A percentile compares a stretch with the other conserved stretches of the same genome.
phyloP scores from a whole-genome alignment of 1,140 invertebrate genomes.

The Drosophila fuyamai region DNA sequence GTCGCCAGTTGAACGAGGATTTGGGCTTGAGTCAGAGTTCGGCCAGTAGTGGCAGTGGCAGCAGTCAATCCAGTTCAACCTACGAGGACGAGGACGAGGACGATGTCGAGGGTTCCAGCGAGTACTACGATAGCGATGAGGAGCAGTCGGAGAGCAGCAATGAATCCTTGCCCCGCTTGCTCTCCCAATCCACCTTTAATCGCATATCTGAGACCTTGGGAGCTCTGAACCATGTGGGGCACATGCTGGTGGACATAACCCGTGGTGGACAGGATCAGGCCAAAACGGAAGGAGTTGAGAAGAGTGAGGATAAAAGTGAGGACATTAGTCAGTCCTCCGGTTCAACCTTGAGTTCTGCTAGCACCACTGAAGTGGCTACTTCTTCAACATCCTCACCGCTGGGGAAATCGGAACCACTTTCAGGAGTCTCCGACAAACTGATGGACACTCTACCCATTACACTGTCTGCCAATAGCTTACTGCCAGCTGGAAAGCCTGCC shows the following conservation, averaged over 20 bases:
- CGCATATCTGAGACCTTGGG: slow-evolving; percentile 89
- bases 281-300: slow-evolving; percentile 70
- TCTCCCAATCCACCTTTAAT: slow-evolving; percentile 87
- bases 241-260: slow-evolving; percentile 93
- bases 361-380: slow-evolving; percentile 15
- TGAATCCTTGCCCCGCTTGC: slow-evolving; percentile 83
- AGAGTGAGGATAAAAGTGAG: slow-evolving; percentile 48
- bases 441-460: slow-evolving; percentile 47
- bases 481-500: slow-evolving; percentile 70
- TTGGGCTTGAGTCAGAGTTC: slow-evolving; percentile 37
- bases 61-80: slow-evolving; percentile 45
- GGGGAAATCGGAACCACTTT: slow-evolving; percentile 35
- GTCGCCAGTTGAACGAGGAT: slow-evolving; percentile 62
- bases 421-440: slow-evolving; percentile 65
- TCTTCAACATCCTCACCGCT: slow-evolving; percentile 1
- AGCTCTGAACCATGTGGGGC: slow-evolving; percentile 92
- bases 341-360: background rate
- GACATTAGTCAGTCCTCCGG: background rate
- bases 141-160: slow-evolving; percentile 59
- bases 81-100: slow-evolving; percentile 56
- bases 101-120: slow-evolving; percentile 67
- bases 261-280: slow-evolving; percentile 84
- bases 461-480: slow-evolving; percentile 66
- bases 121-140: slow-evolving; percentile 78
- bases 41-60: slow-evolving; percentile 43